Base-by-base conservation (phyloP, 2,888 invertebrate species). In the Strigamia maritima region DNA sequence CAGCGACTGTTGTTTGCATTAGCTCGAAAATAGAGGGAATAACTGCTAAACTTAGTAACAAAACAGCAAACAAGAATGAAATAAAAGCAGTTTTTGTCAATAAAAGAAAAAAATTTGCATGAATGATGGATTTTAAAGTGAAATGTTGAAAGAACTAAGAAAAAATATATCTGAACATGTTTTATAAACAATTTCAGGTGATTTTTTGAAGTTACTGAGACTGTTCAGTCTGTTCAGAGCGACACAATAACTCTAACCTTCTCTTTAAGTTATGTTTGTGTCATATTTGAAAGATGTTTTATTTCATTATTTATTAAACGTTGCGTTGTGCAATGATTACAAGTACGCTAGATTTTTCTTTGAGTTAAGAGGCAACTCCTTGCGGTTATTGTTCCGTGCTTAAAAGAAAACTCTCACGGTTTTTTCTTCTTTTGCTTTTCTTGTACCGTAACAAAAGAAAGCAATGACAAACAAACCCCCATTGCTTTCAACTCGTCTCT, bases 271-370 rank as follows among this genome's bases (percentile, higher is more conserved):
- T 70, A 12, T 26, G 16, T 19, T 60, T 14, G 70, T 28, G 70
- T 70, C 70, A 70, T 70, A 70, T 28, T 26, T 70, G 70, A 70
- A 70, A 28, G 70, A 70, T 28, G 70, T 14, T 70, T 28, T 26
- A 28, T 70, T 70, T 70, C 70, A 28, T 70, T 70, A 70, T n/a
- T 28, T 28, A 70, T 70, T 28, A 70, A 70, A 70, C 28, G 26
- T 70, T 24, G 70, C 24, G 28, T 14, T 28, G 28, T 70, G 70
- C 70, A 28, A 28, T 70, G 26, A 26, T 70, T 70, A 26, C 70
- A 70, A 70, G 70, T 28, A n/a, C 70, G 12, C 70, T 70, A 26
- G 70, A 70, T 70, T 70, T n/a, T 70, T 70, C 70, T 70, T 70
- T 70, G 70, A 70, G 70, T 70, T 28, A 28, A 70, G 70, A 70